A percentile compares a stretch with the other conserved stretches of the same genome.
These are phyloP conservation scores for Gastrophysa polygoni DNA, from an alignment of 2,888 invertebrate species.

Conservation along the genomic window DNA sequence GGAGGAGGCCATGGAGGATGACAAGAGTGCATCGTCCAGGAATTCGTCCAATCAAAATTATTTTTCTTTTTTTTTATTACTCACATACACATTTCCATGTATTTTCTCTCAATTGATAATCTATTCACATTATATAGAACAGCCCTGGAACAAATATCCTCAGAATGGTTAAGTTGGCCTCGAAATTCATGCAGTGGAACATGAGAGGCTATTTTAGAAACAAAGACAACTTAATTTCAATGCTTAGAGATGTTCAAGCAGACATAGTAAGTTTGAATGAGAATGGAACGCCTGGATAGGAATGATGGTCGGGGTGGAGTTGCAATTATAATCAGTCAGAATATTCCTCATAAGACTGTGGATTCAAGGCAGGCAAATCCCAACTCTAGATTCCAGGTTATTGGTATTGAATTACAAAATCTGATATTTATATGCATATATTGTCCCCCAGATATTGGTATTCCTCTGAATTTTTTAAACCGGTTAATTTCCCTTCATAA, in stretches of 20 bases:
- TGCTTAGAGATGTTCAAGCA: neutral
- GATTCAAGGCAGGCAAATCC: neutral
- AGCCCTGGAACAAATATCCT: too few species aligned
- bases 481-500: neutral
- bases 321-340: neutral
- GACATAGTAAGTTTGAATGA: neutral
- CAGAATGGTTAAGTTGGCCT: too few species aligned
- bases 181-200: neutral
- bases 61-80: too few species aligned
- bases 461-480: neutral
- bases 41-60: too few species aligned
- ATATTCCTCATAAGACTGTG: neutral
- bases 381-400: neutral
- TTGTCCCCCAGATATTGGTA: neutral
- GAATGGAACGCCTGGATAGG: neutral
- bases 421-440: too few species aligned
- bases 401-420: too few species aligned
- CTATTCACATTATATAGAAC: too few species aligned
- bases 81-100: too few species aligned
- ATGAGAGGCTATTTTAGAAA: neutral
- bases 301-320: neutral
- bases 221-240: neutral
- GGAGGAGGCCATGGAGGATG: too few species aligned
- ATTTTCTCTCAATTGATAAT: too few species aligned
- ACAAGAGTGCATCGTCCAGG: too few species aligned